A percentile compares a stretch with the other conserved stretches of the same genome.
Conservation (phyloP, 1,140 invertebrate species). For the Hylyphantes graminicola region DNA sequence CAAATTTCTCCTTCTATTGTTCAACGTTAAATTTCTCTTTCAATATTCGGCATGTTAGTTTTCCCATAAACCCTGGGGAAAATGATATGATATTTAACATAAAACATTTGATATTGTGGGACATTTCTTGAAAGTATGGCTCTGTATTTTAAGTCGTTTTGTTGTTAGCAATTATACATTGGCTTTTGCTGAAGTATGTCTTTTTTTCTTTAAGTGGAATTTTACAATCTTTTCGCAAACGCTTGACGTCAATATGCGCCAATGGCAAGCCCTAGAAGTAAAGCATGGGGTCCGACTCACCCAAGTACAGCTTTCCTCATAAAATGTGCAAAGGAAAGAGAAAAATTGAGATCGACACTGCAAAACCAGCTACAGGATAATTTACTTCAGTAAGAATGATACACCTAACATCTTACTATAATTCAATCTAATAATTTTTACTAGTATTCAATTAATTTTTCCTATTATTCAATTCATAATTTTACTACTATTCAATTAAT, state of each 20-base stretch:
- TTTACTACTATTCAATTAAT: too few relatives aligned
- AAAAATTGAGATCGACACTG: slow-evolving; percentile 60
- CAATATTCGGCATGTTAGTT: too few relatives aligned
- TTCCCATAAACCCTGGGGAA: too few relatives aligned
- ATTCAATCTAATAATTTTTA: too few relatives aligned
- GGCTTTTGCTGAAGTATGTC: background rate
- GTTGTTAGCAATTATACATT: background rate
- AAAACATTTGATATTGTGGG: too few relatives aligned
- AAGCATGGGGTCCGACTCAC: slow-evolving; percentile 44
- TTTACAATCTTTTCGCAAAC: background rate
- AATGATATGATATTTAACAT: too few relatives aligned
- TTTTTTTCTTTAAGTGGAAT: background rate
- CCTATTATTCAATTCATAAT: too few relatives aligned
- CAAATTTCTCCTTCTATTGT: too few relatives aligned
- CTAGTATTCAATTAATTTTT: too few relatives aligned
- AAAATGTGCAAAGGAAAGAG: slow-evolving; percentile 62
- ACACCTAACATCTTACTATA: too few relatives aligned
- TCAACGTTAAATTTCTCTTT: too few relatives aligned
- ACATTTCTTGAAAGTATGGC: too few relatives aligned
- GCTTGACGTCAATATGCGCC: slow-evolving; percentile 41
- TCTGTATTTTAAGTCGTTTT: background rate
- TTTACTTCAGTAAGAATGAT: slow-evolving; percentile 50
- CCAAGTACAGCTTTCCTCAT: slow-evolving; percentile 61
- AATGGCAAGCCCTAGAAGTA: slow-evolving; percentile 57
- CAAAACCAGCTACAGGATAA: slow-evolving; percentile 59